Evolutionary conservation across 2,888 invertebrate species (phyloP).

Genomic region (Pachydiplax longipennis): DNA sequence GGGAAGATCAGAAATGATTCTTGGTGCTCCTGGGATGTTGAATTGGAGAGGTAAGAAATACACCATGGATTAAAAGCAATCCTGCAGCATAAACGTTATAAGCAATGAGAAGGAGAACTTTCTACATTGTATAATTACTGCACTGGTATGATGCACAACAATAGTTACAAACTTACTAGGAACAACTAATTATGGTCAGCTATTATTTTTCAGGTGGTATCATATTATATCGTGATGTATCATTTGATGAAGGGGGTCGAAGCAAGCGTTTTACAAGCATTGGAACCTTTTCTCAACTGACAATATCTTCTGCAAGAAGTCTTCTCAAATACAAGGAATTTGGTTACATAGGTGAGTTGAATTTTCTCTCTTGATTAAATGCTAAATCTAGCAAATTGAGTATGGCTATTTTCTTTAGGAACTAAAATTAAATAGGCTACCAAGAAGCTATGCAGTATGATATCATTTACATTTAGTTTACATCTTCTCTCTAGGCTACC

Average conservation of each 20-base stretch:
- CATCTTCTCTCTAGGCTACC: constrained; percentile 54
- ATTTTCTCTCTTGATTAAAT: neutral
- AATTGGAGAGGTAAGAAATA: constrained; percentile 54
- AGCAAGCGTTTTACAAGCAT: neutral
- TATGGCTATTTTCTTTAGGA: neutral
- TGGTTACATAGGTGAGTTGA: neutral
- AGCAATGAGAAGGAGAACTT: too few species aligned
- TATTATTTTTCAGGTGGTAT: neutral
- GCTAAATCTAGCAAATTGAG: neutral
- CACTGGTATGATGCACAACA: too few species aligned
- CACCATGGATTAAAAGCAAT: too few species aligned
- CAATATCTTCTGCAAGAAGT: neutral
- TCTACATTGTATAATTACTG: too few species aligned
- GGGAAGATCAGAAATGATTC: constrained; percentile 50
- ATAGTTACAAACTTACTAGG: too few species aligned
- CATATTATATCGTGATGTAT: neutral
- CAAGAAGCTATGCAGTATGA: neutral
- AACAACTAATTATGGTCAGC: too few species aligned
- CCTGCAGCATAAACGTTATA: too few species aligned
- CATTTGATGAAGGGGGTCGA: neutral
- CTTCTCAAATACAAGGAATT: neutral
- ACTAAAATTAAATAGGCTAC: neutral
- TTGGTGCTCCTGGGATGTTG: constrained; percentile 58
- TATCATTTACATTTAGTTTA: neutral
- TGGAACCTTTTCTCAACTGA: neutral